Evolutionary conservation across 2,113 vertebrate species (phyloP).

Genomic region (Oncorhynchus nerka): DNA sequence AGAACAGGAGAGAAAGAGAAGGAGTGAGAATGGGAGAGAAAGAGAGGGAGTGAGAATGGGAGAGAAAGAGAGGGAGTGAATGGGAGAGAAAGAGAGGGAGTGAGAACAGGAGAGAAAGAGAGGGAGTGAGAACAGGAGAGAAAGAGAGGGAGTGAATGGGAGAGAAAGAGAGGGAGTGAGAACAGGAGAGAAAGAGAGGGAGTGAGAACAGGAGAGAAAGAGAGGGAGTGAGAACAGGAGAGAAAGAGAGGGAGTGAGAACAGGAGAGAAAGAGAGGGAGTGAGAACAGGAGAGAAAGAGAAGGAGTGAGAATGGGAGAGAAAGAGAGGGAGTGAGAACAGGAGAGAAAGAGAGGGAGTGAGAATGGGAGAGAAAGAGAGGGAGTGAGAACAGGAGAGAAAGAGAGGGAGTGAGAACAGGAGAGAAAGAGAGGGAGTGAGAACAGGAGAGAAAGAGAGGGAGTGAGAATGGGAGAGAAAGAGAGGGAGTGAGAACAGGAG

Average conservation of each 20-base stretch:
- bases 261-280: not conserved
- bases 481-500: not conserved
- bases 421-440: not conserved
- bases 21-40: too few species aligned
- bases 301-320: not conserved
- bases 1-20: too few species aligned
- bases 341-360: slow-evolving; percentile 1
- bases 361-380: slow-evolving; percentile 4
- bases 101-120: too few species aligned
- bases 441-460: not conserved
- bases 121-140: too few species aligned
- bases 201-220: too few species aligned
- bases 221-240: too few species aligned
- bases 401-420: slow-evolving; percentile 5
- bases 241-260: too few species aligned
- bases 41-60: too few species aligned
- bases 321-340: not conserved
- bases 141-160: rapidly evolving
- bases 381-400: not conserved
- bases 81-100: too few species aligned
- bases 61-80: too few species aligned
- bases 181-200: too few species aligned
- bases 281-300: not conserved
- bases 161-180: too few species aligned
- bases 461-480: not conserved